phyloP scores from a whole-genome alignment of 2,113 vertebrate species.

The Caracal caracal region DNA sequence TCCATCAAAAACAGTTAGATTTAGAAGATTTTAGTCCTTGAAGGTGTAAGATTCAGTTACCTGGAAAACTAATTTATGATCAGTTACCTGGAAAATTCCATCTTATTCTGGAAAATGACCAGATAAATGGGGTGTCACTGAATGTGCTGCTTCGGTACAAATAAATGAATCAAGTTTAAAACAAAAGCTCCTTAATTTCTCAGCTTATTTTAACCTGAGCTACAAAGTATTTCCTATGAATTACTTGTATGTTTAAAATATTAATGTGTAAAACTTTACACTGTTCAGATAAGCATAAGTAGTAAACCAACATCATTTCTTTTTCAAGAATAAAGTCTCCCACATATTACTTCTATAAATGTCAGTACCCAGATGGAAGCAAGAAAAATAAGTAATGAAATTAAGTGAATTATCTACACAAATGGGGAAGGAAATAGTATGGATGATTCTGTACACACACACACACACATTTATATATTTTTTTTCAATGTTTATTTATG shows the following conservation, averaged over 20 bases:
- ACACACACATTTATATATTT: too few relatives aligned
- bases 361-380: neutral
- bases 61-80: conserved; percentile 78
- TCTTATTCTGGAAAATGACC: conserved; percentile 67
- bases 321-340: conserved; percentile 33
- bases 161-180: conserved; percentile 54
- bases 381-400: conserved; percentile 3
- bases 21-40: conserved; percentile 59
- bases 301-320: neutral
- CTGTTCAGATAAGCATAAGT: neutral
- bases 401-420: neutral
- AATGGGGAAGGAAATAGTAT: neutral
- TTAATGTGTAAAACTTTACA: neutral
- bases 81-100: conserved; percentile 78
- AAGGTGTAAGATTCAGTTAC: conserved; percentile 67
- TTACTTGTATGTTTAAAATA: neutral
- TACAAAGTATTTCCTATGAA: neutral
- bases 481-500: too few relatives aligned
- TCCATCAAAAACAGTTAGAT: conserved; percentile 32
- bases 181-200: conserved; percentile 59
- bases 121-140: conserved; percentile 68
- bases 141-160: conserved; percentile 52
- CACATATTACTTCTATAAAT: neutral
- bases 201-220: neutral
- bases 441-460: too few relatives aligned